Evolutionary conservation across 2,888 invertebrate species (phyloP), one percentile per base, ranked within the genome.

Genomic region (Pteria penguin): DNA sequence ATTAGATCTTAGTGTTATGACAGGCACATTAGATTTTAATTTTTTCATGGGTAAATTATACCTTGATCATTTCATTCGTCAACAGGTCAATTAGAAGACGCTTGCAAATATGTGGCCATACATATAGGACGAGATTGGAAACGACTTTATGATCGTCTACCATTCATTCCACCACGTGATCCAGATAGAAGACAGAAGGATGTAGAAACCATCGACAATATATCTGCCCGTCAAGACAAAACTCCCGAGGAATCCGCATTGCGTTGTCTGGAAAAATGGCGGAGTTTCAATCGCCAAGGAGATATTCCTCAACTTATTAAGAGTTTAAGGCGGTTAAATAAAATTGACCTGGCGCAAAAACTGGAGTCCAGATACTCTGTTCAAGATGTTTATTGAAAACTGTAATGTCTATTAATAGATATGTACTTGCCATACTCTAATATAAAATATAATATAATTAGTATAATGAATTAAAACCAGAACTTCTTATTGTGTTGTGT

Each of bases 201-300:
- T 76, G 82, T 89, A 55, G 86, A 88, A 72, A 80, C 85, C n/a
- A 82, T 87, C 33, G 87, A 87, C 76, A 78, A 79, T 18, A 81
- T 86, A 36, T 84, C 84, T 22, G 84, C 85, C 18, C 79, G 83
- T 31, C 73, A 83, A 60, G 88, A 88, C 76, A 79, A 76, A 72
- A 86, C 87, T 0, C 72, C 80, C 5, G 84, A 85, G 33, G 87
- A 87, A 33, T 87, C 87, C 31, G 87, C 88, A 2, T 63, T 84
- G 27, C 85, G 84, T 36, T 79, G 85, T 67, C 73, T 90, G 63
- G 86, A 87, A 77, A 90, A 90, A 83, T 90, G 90, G 90, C 85
- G 87, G 57, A 81, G 81, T 2, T 86, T 90, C 63, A 87, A 84
- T 72, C 75, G 77, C 24, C 71, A 75, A 18, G 84, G 86, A 0